Conservation (phyloP, 1,140 invertebrate genomes). For the Drosophila dunni region DNA sequence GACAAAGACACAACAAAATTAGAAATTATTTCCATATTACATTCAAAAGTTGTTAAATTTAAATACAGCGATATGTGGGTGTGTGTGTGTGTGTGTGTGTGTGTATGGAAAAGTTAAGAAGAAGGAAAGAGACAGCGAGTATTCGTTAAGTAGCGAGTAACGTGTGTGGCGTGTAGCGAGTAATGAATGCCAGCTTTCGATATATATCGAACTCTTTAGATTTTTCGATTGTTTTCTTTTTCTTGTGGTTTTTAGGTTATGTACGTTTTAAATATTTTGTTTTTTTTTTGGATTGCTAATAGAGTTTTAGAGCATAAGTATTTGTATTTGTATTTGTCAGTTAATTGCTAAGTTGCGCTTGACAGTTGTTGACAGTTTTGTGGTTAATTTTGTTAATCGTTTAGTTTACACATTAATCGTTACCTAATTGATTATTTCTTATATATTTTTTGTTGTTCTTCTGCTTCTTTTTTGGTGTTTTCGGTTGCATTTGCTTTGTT, state of each 20-base stretch:
- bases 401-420: conserved; percentile 22
- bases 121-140: conserved; percentile 4
- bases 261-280: not conserved
- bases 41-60: conserved; percentile 8
- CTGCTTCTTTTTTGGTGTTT: conserved; percentile 47
- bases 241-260: conserved; percentile 1
- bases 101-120: conserved; percentile 2
- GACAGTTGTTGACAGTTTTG: not conserved
- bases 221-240: conserved; percentile 13
- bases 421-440: conserved; percentile 37
- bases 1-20: conserved; percentile 22
- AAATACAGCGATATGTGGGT: conserved; percentile 36
- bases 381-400: conserved; percentile 17
- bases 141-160: conserved; percentile 5
- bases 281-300: conserved; percentile 17
- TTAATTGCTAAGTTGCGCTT: conserved; percentile 18
- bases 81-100: not conserved
- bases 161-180: conserved; percentile 19
- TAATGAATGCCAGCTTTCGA: conserved; percentile 10
- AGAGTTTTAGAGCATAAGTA: conserved; percentile 10
- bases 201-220: conserved; percentile 9
- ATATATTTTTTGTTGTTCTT: conserved; percentile 27
- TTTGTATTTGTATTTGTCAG: not conserved
- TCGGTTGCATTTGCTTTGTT: conserved; percentile 54
- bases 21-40: conserved; percentile 14